Conservation (phyloP, 2,113 vertebrate species). For the Mohoua ochrocephala region DNA sequence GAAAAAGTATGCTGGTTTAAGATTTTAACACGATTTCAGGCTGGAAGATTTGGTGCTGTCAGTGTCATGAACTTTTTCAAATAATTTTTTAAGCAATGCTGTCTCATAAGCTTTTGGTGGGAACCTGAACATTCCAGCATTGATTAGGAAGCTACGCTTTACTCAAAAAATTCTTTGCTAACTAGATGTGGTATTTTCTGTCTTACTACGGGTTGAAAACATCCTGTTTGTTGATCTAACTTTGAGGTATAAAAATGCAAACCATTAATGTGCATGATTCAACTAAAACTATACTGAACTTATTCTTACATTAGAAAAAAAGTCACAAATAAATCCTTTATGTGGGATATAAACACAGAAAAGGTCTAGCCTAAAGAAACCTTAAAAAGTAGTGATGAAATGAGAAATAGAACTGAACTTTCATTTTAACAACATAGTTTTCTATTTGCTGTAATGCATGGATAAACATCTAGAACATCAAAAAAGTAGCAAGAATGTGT, state of each 20-base stretch:
- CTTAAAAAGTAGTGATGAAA: neutral
- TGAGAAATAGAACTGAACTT: neutral
- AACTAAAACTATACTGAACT: neutral
- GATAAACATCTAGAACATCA: neutral
- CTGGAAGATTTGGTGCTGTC: neutral
- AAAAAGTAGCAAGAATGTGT: neutral
- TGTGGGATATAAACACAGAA: neutral
- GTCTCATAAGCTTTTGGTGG: neutral
- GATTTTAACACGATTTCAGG: neutral
- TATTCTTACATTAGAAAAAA: neutral
- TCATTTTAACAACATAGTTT: neutral
- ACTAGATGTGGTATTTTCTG: neutral
- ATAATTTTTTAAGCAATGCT: neutral
- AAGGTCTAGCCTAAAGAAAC: neutral
- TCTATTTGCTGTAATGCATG: neutral
- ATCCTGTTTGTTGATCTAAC: accelerated
- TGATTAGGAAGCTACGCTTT: neutral
- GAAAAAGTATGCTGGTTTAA: neutral
- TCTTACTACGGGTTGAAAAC: neutral
- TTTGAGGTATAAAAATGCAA: neutral
- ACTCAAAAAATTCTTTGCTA: neutral
- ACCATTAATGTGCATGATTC: neutral
- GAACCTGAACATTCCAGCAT: neutral
- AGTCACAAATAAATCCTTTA: neutral
- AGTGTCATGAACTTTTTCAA: neutral